Evolutionary conservation across 2,888 invertebrate genomes (phyloP).

Genomic region (Idaea aversata): DNA sequence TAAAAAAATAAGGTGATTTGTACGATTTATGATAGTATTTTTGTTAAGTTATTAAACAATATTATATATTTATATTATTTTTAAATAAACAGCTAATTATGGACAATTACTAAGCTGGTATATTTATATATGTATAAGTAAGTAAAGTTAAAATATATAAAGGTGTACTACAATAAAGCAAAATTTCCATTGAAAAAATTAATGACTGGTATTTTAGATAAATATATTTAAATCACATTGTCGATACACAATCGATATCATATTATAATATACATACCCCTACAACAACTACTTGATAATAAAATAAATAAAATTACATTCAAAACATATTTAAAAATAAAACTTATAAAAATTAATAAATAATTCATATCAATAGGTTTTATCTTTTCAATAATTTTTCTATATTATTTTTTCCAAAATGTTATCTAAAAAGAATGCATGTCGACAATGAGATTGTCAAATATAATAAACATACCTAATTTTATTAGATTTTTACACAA

Average conservation of each 20-base stretch:
- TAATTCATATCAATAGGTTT: neutral
- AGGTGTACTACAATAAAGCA: neutral
- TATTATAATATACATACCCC: neutral
- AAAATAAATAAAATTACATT: slow-evolving; percentile 32
- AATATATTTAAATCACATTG: slow-evolving; percentile 3
- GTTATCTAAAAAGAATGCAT: slow-evolving; percentile 20
- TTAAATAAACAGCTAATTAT: slow-evolving; percentile 8
- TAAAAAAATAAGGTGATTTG: slow-evolving; percentile 25
- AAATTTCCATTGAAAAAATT: slow-evolving; percentile 15
- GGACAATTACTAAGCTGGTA: neutral
- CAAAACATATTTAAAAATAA: slow-evolving; percentile 32
- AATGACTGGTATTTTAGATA: slow-evolving; percentile 9
- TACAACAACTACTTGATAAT: slow-evolving; percentile 14
- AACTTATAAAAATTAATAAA: slow-evolving; percentile 23
- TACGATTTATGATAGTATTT: slow-evolving; percentile 16
- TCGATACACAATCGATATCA: neutral
- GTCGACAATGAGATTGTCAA: slow-evolving; percentile 40
- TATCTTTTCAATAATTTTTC: neutral
- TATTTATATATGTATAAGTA: neutral
- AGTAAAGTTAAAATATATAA: neutral
- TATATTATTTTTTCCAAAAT: slow-evolving; percentile 19
- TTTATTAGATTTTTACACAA: slow-evolving; percentile 27
- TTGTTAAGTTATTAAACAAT: slow-evolving; percentile 18
- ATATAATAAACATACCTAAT: slow-evolving; percentile 23
- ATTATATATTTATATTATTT: slow-evolving; percentile 26